Percentiles rank a stretch among this genome's conserved stretches.
Evolutionary conservation across 2,113 vertebrate species (phyloP).

Genomic region (Clarias macrocephalus): DNA sequence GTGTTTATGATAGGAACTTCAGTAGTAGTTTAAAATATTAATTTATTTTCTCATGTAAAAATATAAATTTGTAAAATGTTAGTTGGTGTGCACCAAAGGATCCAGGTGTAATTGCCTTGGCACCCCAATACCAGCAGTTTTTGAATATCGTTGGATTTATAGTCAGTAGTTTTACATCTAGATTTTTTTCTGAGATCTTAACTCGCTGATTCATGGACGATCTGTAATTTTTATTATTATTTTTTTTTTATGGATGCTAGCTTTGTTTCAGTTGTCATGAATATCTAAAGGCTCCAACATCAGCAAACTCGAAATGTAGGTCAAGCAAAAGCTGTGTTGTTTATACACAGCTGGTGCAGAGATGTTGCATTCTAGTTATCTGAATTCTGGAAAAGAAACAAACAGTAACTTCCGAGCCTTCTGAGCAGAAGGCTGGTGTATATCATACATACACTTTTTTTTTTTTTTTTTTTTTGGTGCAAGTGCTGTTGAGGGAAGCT

Average conservation of each 20-base stretch:
- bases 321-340: not conserved
- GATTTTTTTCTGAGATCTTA: not conserved
- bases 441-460: too few relatives aligned
- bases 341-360: not conserved
- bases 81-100: too few relatives aligned
- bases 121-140: not conserved
- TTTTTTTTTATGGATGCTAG: not conserved
- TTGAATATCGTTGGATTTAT: not conserved
- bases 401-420: not conserved
- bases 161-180: not conserved
- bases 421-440: not conserved
- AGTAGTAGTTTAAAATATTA: not conserved
- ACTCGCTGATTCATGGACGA: not conserved
- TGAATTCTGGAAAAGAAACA: not conserved
- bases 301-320: not conserved
- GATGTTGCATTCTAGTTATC: not conserved
- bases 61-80: not conserved
- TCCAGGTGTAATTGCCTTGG: not conserved
- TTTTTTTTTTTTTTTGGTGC: too few relatives aligned
- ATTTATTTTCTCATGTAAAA: not conserved
- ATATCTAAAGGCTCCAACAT: not conserved
- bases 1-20: not conserved
- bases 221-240: too few relatives aligned
- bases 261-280: not conserved
- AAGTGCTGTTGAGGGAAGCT: not conserved